A percentile compares a stretch with the other conserved stretches of the same genome.
Evolutionary conservation across 2,113 vertebrate genomes (phyloP).

Genomic region (Apodemus speciosus): DNA sequence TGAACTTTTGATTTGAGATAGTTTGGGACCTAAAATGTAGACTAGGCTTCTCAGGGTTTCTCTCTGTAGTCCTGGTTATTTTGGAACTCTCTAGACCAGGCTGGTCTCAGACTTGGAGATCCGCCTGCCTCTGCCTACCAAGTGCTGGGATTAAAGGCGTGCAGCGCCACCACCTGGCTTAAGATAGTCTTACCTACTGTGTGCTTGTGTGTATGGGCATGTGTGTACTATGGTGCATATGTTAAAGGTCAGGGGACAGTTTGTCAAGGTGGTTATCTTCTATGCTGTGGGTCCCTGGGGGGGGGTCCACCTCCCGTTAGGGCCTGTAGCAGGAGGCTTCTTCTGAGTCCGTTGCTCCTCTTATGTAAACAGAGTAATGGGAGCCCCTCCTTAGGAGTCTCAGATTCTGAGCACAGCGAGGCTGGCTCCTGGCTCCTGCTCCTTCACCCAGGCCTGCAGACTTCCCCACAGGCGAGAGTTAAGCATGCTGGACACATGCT

Average conservation of each 20-base stretch:
- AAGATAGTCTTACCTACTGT: background rate
- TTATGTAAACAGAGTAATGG: background rate
- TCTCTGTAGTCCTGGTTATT: background rate
- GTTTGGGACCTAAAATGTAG: background rate
- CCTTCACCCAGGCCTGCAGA: rapidly evolving
- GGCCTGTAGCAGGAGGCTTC: background rate
- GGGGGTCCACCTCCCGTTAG: background rate
- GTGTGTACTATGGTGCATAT: too few relatives aligned
- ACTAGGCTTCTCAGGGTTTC: background rate
- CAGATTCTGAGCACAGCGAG: too few relatives aligned
- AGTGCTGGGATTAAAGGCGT: background rate
- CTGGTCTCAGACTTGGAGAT: too few relatives aligned
- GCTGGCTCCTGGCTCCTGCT: too few relatives aligned
- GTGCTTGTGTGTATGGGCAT: background rate
- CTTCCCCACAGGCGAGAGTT: rapidly evolving
- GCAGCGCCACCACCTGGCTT: background rate
- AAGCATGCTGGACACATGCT: background rate
- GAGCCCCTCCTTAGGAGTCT: background rate
- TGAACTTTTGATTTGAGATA: background rate
- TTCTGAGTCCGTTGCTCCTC: background rate
- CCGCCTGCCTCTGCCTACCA: background rate
- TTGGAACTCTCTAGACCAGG: background rate
- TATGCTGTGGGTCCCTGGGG: background rate
- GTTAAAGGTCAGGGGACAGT: background rate
- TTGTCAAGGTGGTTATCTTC: background rate